Percentiles rank a stretch among this genome's conserved stretches.
Evolutionary conservation across 2,888 invertebrate genomes (phyloP).

Genomic region (Parascotia fuliginaria): DNA sequence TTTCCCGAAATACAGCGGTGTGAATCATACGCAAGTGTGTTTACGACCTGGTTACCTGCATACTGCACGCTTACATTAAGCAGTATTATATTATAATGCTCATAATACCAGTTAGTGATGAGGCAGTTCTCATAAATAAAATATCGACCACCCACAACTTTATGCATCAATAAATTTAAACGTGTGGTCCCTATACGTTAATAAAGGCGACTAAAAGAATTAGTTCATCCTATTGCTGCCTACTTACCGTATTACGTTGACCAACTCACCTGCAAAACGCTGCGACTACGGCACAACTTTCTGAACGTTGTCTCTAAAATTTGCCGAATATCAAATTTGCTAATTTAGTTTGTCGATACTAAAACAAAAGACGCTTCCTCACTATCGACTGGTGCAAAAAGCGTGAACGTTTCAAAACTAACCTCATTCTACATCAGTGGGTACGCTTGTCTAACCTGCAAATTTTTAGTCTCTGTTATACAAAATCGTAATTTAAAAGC

Average conservation of each 20-base stretch:
- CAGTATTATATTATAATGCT: slow-evolving; percentile 39
- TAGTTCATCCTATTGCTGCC: too few relatives aligned
- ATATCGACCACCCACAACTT: background rate
- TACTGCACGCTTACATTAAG: slow-evolving; percentile 30
- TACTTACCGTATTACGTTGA: too few relatives aligned
- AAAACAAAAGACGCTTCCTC: slow-evolving; percentile 27
- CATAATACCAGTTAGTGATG: slow-evolving; percentile 21
- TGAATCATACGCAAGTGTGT: slow-evolving; percentile 39
- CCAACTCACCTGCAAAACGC: too few relatives aligned
- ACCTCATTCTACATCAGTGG: slow-evolving; percentile 60
- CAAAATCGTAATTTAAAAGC: slow-evolving; percentile 23
- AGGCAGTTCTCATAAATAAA: background rate
- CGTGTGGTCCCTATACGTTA: too few relatives aligned
- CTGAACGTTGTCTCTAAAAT: too few relatives aligned
- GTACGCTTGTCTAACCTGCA: slow-evolving; percentile 64
- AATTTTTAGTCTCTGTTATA: slow-evolving; percentile 47
- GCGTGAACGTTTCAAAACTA: slow-evolving; percentile 67
- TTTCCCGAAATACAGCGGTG: slow-evolving; percentile 28
- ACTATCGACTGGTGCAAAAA: slow-evolving; percentile 44
- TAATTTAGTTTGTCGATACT: slow-evolving; percentile 28
- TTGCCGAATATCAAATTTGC: background rate
- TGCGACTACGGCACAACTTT: too few relatives aligned
- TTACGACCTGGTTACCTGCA: slow-evolving; percentile 36
- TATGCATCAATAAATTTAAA: too few relatives aligned
- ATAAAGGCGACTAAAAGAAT: too few relatives aligned